Evolutionary conservation across 2,113 vertebrate genomes (phyloP), one percentile per base, ranked within the genome.

Genomic region (Rhodinocichla rosea): DNA sequence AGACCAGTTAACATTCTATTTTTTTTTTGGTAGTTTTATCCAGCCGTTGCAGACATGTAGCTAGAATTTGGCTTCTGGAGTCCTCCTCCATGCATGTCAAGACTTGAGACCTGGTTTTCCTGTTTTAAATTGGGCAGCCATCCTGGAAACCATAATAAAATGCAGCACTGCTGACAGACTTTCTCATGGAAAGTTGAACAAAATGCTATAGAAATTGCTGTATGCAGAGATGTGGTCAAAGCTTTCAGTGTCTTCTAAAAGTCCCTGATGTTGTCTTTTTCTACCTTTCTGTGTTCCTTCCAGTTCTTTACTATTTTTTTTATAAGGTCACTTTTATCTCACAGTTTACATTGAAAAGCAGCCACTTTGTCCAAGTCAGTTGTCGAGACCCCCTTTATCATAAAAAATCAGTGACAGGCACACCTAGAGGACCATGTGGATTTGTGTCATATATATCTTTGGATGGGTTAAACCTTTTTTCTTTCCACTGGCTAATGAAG

Each of bases 81-180:
- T 92, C 39, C 33, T 80, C 42, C 22, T 89, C 64, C 23, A 95
- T 30, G 44, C 80, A 87, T 64, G 52, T 95, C 75, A 92, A 90
- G 56, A 92, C 86, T 56, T 88, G 85, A 88, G 92, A 92, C 75
- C 79, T 70, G 79, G 89, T 85, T 96, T 95, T 93, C 71, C 64
- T 70, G 44, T 88, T 94, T 92, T 80, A 92, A 67, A 68, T 83
- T 95, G 79, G 85, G 63, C 75, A 92, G 18, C 30, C 55, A 90
- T 85, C 75, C 85, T 95, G 90, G 71, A 96, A 96, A 95, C 30
- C 71, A 71, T 91, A 90, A 95, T 88, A 91, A 94, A 84, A 92
- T 71, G 76, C 79, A 88, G 52, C 42, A 90, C 67, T 73, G 55
- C 76, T 86, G 82, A 95, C 82, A 95, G 71, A 71, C 20, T 68